Evolutionary conservation across 2,888 invertebrate genomes (phyloP).

Genomic region (Dolichomitus sp.): DNA sequence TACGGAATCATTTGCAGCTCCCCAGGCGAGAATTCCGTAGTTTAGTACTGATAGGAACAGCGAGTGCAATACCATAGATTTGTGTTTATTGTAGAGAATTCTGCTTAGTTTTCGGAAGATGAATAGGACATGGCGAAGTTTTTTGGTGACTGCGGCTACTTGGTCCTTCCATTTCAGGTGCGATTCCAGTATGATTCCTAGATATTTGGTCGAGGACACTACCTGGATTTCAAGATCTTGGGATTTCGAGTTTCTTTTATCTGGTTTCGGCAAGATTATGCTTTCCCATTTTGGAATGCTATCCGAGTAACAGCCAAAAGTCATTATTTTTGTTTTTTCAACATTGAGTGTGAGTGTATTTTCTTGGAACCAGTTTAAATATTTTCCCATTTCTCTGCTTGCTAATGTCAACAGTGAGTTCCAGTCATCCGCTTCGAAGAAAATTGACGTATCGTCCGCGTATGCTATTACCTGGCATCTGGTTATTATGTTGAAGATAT

Average conservation of each 20-base stretch:
- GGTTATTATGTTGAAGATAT: neutral
- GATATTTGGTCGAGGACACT: neutral
- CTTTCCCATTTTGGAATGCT: neutral
- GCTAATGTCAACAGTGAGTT: neutral
- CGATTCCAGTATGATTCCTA: neutral
- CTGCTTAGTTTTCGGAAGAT: too few relatives aligned
- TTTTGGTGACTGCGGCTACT: neutral
- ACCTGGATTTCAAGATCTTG: neutral
- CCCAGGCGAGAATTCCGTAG: too few relatives aligned
- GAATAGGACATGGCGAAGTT: neutral
- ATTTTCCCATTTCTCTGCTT: neutral
- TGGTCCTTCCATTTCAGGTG: neutral
- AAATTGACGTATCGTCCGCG: neutral
- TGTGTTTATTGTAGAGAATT: too few relatives aligned
- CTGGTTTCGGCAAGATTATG: too few relatives aligned
- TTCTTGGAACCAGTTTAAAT: neutral
- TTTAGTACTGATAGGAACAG: too few relatives aligned
- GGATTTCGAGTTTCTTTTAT: too few relatives aligned
- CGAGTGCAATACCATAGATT: too few relatives aligned
- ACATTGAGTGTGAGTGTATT: neutral
- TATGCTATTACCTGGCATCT: neutral
- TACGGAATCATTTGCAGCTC: too few relatives aligned
- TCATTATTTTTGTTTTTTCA: neutral
- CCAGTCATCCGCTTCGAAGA: slow-evolving; percentile 2
- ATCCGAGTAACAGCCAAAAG: neutral